Conservation (phyloP, 1,140 invertebrate species). For the Brachionus paranguensis region DNA sequence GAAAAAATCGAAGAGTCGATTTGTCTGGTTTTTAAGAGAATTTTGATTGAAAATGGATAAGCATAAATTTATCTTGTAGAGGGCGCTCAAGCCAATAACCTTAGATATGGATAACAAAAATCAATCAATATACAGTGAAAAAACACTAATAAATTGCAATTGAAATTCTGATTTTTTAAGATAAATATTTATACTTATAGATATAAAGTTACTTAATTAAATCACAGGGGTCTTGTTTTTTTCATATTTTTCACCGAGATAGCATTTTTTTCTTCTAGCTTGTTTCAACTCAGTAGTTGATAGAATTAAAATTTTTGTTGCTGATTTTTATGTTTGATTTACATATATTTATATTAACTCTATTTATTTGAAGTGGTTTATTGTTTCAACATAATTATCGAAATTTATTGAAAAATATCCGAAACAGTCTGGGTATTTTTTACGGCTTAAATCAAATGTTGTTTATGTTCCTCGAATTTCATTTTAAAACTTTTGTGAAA, state of each 20-base stretch:
- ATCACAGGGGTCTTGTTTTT: not conserved
- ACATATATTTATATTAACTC: not conserved
- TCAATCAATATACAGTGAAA: not conserved
- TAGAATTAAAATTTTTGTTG: not conserved
- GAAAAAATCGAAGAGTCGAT: not conserved
- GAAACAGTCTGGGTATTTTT: not conserved
- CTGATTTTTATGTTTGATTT: not conserved
- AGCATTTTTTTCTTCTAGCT: not conserved
- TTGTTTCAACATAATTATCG: constrained; percentile 10
- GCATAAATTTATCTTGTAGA: not conserved
- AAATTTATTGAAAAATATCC: not conserved
- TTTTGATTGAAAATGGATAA: constrained; percentile 22
- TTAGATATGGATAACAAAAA: constrained; percentile 6
- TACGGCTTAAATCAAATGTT: not conserved
- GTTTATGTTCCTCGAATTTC: not conserved
- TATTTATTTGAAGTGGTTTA: constrained; percentile 22
- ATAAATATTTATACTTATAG: constrained; percentile 30
- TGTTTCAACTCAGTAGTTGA: not conserved
- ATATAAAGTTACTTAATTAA: constrained; percentile 24
- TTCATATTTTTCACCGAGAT: not conserved
- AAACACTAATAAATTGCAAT: not conserved
- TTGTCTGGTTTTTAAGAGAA: constrained; percentile 18
- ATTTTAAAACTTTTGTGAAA: not conserved
- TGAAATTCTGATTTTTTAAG: constrained; percentile 1
- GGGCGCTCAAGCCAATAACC: not conserved